Evolutionary conservation across 2,888 invertebrate species (phyloP).

Genomic region (Eristalis intricaria): DNA sequence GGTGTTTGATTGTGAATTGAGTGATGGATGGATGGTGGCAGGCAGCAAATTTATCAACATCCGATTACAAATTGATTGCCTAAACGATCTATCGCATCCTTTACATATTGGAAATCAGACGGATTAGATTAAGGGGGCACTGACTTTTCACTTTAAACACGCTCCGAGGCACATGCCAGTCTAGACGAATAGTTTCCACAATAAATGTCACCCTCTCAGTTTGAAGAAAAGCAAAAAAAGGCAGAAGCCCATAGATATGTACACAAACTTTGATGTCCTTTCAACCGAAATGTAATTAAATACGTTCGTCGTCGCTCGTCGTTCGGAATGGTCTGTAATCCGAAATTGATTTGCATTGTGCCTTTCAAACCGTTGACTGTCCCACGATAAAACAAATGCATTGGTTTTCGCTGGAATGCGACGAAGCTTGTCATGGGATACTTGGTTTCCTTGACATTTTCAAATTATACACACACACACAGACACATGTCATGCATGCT

Average conservation of each 20-base stretch:
- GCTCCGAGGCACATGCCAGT: constrained; percentile 15
- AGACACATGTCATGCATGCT: background rate
- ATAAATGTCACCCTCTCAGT: background rate
- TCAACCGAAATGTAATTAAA: constrained; percentile 53
- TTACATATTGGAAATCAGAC: background rate
- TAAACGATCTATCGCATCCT: background rate
- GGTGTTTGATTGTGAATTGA: constrained; percentile 38
- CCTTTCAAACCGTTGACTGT: background rate
- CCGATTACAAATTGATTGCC: background rate
- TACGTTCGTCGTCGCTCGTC: constrained; percentile 37
- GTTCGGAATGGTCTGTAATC: constrained; percentile 39
- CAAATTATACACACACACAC: background rate
- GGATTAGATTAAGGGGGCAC: constrained; percentile 45
- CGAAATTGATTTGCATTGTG: constrained; percentile 16
- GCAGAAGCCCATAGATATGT: constrained; percentile 8
- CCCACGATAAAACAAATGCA: background rate
- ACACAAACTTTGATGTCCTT: constrained; percentile 29
- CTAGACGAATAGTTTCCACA: constrained; percentile 35
- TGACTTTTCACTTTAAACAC: constrained; percentile 5
- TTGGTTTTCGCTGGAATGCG: background rate
- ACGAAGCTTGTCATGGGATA: no score
- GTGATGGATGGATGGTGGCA: constrained; percentile 27
- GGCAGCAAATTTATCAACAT: no score
- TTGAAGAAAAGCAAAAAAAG: background rate
- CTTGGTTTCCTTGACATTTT: background rate